Evolutionary conservation across 2,888 invertebrate genomes (phyloP).

Genomic region (Acrobasis consociella): DNA sequence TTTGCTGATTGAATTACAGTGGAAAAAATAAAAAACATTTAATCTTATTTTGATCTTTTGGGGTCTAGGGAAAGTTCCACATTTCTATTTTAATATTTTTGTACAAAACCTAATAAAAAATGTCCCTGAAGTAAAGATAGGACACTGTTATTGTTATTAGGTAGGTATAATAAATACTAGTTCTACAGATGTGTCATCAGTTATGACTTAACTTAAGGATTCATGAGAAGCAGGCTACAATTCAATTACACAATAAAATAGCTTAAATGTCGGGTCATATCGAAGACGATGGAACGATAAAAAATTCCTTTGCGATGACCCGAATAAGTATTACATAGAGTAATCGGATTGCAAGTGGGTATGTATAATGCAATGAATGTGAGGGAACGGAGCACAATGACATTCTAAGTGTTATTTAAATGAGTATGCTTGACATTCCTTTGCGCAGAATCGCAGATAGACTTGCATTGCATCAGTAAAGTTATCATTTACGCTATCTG

Average conservation of each 20-base stretch:
- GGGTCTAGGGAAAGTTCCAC: no score
- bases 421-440: slow-evolving; percentile 22
- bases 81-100: no score
- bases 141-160: background rate
- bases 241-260: slow-evolving; percentile 30
- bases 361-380: slow-evolving; percentile 25
- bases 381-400: slow-evolving; percentile 26
- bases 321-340: slow-evolving; percentile 28
- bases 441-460: background rate
- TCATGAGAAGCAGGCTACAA: slow-evolving; percentile 2
- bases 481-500: no score
- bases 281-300: slow-evolving; percentile 25
- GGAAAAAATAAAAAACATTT: no score
- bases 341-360: slow-evolving; percentile 25
- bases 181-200: slow-evolving; percentile 7
- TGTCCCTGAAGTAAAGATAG: background rate
- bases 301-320: slow-evolving; percentile 28
- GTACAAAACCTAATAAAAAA: no score
- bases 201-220: slow-evolving; percentile 13
- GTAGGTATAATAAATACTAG: background rate
- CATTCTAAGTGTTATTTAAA: slow-evolving; percentile 29
- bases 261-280: slow-evolving; percentile 32
- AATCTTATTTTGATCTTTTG: no score
- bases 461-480: no score
- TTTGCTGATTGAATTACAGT: no score